Evolutionary conservation across 92 coral and sea anemone genomes (phyloP).

Genomic region (Heteractis magnifica): DNA sequence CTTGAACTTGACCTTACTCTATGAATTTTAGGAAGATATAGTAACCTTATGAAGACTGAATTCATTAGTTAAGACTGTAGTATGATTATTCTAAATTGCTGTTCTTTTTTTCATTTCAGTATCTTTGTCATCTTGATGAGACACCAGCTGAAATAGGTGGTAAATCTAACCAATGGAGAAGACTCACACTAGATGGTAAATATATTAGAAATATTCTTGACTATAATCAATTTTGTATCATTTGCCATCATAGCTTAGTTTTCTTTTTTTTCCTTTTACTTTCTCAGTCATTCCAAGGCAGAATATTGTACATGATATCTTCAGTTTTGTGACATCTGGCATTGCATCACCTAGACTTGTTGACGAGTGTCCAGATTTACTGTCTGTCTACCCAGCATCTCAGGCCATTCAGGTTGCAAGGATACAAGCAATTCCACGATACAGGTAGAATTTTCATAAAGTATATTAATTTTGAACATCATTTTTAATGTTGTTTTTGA

Average conservation of each 20-base stretch:
- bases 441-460: conserved; percentile 41
- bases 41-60: too few relatives aligned
- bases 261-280: not conserved
- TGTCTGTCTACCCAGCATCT: conserved; percentile 65
- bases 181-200: conserved; percentile 88
- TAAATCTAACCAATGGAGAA: conserved; percentile 90
- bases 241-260: not conserved
- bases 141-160: conserved; percentile 92
- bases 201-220: not conserved
- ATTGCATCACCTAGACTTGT: conserved; percentile 66
- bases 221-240: not conserved
- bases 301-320: conserved; percentile 88
- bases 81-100: not conserved
- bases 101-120: conserved; percentile 37
- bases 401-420: conserved; percentile 83
- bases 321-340: conserved; percentile 81
- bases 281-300: conserved; percentile 87
- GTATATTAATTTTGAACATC: too few relatives aligned
- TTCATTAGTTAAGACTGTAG: too few relatives aligned
- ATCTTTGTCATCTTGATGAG: conserved; percentile 88
- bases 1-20: too few relatives aligned
- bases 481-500: not conserved
- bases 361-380: conserved; percentile 76
- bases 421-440: conserved; percentile 62
- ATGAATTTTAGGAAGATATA: too few relatives aligned